Conservation (phyloP, 2,797 vertebrate genomes). For the Eulemur coronatus region DNA sequence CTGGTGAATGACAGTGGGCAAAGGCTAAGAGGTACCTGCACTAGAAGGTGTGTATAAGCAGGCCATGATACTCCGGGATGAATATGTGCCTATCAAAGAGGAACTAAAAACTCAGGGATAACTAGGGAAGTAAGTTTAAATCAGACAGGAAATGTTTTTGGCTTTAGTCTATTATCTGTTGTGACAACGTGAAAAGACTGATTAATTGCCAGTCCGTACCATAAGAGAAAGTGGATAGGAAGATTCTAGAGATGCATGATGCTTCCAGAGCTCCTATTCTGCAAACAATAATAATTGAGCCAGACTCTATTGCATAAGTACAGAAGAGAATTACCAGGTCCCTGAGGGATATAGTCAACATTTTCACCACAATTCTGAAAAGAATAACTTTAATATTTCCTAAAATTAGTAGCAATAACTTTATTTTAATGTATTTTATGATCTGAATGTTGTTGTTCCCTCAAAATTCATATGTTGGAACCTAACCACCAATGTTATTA, state of each 20-base stretch:
- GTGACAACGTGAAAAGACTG: not conserved
- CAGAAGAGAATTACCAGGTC: not conserved
- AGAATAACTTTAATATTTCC: slow-evolving; percentile 30
- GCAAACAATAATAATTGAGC: not conserved
- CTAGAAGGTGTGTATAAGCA: not conserved
- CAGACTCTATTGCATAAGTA: not conserved
- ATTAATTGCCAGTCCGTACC: not conserved
- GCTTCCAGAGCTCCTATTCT: not conserved
- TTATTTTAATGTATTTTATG: not conserved
- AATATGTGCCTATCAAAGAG: not conserved
- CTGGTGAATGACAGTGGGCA: not conserved
- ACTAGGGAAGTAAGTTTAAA: not conserved
- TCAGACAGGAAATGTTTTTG: not conserved
- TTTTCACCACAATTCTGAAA: slow-evolving; percentile 8
- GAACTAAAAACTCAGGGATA: not conserved
- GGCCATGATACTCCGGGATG: not conserved
- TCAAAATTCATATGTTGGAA: not conserved
- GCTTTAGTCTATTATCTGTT: not conserved
- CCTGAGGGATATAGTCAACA: not conserved
- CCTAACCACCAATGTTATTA: not conserved
- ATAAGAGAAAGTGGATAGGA: not conserved
- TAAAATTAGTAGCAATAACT: not conserved
- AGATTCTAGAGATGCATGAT: not conserved
- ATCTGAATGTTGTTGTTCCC: not conserved
- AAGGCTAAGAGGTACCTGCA: not conserved